Base-by-base conservation (phyloP, 2,113 vertebrate species). In the Ardeotis arabs region DNA sequence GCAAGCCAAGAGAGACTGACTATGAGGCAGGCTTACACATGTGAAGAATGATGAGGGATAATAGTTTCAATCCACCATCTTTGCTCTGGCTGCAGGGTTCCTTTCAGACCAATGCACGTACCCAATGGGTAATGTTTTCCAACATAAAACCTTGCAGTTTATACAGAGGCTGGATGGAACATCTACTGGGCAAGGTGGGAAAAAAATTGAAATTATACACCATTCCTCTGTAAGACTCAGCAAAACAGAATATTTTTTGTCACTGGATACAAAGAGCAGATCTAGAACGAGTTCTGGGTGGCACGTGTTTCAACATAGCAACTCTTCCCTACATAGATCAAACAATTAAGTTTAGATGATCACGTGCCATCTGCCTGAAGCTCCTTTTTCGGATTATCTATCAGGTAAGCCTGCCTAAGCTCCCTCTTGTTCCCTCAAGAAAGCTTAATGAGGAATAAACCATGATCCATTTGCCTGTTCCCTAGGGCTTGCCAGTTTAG, bases 311-410 rank as follows among this genome's bases (percentile, higher is more conserved):
- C 29, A 60, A 52, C 10, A 20, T 3, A n/a, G 12, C 29, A 67
- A 29, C 19, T 39, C 33, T 84, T 70, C 24, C 68, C 80, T 62
- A 59, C 39, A n/a, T 6, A 66, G 63, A 82, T 91, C 78, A 97
- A 96, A 83, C 67, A 97, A 95, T 91, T 87, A 95, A 25, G 45
- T 90, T 90, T 52, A 87, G 75, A 79, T 87, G 89, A 96, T 67
- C 72, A 89, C 1, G 4, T 69, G 17, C 27, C 84, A 89, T 77
- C 18, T 81, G 24, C 14, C 37, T 81, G 22, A 84, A 81, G n/a
- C 3, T 79, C 35, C 2, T 1, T 53, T 91, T 91, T 69, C 53
- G 62, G 19, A n/a, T 35, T 92, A 39, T 45, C 29, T 76, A 0
- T 59, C 11, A 74, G n/a, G 31, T 70, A 67, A 90, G 3, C 12